Conservation (phyloP, 2,888 invertebrate species). For the Helobdella robusta region DNA sequence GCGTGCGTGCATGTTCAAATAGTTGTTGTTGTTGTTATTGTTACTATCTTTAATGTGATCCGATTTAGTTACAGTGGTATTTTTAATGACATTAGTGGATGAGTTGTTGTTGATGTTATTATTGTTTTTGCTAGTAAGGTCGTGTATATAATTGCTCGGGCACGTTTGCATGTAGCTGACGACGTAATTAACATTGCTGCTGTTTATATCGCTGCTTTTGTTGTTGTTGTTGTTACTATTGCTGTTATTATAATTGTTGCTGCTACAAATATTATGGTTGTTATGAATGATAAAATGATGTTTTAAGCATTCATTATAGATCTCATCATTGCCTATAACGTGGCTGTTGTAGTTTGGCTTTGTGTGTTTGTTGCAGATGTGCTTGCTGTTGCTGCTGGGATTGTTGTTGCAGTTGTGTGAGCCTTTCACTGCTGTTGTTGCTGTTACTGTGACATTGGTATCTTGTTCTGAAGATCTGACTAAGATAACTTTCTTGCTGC, state of each 20-base stretch:
- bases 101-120: neutral
- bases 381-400: neutral
- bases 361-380: neutral
- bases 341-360: neutral
- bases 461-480: neutral
- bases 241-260: neutral
- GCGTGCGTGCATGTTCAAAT: too few relatives aligned
- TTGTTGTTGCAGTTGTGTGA: slow-evolving; percentile 6
- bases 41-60: neutral
- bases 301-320: neutral
- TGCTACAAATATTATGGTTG: neutral
- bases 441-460: neutral
- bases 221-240: neutral
- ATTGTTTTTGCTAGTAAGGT: neutral
- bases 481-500: slow-evolving; percentile 6
- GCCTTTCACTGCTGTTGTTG: too few relatives aligned
- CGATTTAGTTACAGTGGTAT: too few relatives aligned
- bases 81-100: too few relatives aligned
- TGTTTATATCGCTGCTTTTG: neutral
- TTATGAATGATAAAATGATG: neutral
- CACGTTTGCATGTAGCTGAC: too few relatives aligned
- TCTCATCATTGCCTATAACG: neutral
- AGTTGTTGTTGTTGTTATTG: slow-evolving; percentile 18
- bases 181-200: neutral
- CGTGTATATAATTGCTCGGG: neutral